Conservation (phyloP, 2,888 invertebrate genomes). For the Eupelmus urozonus region DNA sequence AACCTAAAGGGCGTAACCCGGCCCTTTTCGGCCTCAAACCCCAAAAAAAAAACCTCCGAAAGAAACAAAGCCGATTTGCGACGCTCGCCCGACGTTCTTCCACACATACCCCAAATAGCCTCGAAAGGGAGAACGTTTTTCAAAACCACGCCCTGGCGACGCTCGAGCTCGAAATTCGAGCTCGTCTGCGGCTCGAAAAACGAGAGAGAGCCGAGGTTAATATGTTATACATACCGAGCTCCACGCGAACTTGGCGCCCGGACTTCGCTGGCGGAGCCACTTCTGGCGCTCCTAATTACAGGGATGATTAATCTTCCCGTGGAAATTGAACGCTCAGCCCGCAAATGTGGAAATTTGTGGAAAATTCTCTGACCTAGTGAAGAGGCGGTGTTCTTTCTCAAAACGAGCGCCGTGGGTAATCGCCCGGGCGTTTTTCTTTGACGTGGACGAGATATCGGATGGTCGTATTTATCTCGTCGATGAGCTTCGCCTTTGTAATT, state of each 20-base stretch:
- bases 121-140: not conserved
- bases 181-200: slow-evolving; percentile 5
- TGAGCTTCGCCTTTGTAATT: too few relatives aligned
- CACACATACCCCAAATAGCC: too few relatives aligned
- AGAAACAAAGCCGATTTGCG: slow-evolving; percentile 58
- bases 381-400: too few relatives aligned
- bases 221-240: not conserved
- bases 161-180: slow-evolving; percentile 59
- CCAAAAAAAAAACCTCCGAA: slow-evolving; percentile 53
- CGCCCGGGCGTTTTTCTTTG: too few relatives aligned
- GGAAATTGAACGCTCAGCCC: not conserved
- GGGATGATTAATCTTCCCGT: slow-evolving; percentile 45
- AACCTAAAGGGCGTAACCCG: slow-evolving; percentile 31
- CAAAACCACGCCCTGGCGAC: slow-evolving; percentile 61
- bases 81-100: slow-evolving; percentile 44
- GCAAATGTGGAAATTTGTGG: slow-evolving; percentile 29
- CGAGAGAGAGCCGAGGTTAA: slow-evolving; percentile 28
- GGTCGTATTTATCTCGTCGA: too few relatives aligned
- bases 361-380: slow-evolving; percentile 7
- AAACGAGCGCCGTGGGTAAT: too few relatives aligned
- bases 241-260: slow-evolving; percentile 38
- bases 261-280: slow-evolving; percentile 3
- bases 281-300: slow-evolving; percentile 44
- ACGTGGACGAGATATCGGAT: too few relatives aligned
- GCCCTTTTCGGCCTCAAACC: not conserved